These are phyloP conservation scores for Hetaerina americana DNA, from an alignment of 1,140 invertebrate species.

Conservation along the genomic window DNA sequence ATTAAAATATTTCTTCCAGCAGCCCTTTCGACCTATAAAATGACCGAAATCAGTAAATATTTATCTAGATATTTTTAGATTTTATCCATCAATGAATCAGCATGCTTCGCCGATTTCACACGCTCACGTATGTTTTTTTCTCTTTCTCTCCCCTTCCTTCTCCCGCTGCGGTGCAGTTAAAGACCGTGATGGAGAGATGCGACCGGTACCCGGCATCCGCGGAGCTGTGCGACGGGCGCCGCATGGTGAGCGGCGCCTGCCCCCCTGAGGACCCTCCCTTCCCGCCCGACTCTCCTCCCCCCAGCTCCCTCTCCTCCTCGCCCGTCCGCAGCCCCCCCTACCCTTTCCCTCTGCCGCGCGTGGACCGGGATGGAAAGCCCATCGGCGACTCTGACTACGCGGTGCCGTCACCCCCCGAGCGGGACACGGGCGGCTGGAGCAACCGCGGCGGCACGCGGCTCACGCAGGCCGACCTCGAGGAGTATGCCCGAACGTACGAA, in stretches of 20 bases:
- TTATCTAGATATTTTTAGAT: too few species aligned
- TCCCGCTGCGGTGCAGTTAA: constrained; percentile 44
- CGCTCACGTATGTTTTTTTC: too few species aligned
- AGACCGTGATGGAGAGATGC: constrained; percentile 60
- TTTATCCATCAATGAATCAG: too few species aligned
- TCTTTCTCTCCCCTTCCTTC: too few species aligned
- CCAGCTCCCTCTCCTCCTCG: neutral
- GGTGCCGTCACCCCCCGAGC: constrained; percentile 60
- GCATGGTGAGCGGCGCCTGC: constrained; percentile 22
- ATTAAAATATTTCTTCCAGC: too few species aligned
- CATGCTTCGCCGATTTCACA: too few species aligned
- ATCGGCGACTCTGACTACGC: constrained; percentile 54
- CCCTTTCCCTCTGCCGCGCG: constrained; percentile 31
- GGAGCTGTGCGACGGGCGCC: constrained; percentile 37
- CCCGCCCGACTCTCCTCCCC: neutral
- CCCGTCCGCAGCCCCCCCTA: neutral
- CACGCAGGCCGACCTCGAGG: constrained; percentile 54
- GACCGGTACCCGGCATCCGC: constrained; percentile 42
- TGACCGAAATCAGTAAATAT: too few species aligned
- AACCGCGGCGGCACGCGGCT: constrained; percentile 22
- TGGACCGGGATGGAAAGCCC: constrained; percentile 49
- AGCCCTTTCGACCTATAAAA: too few species aligned
- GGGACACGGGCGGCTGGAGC: constrained; percentile 32
- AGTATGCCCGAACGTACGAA: constrained; percentile 49
- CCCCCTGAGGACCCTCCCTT: constrained; percentile 18